Evolutionary conservation across 2,888 invertebrate genomes (phyloP), one percentile per base, ranked within the genome.

Genomic region (Xylota sylvarum): DNA sequence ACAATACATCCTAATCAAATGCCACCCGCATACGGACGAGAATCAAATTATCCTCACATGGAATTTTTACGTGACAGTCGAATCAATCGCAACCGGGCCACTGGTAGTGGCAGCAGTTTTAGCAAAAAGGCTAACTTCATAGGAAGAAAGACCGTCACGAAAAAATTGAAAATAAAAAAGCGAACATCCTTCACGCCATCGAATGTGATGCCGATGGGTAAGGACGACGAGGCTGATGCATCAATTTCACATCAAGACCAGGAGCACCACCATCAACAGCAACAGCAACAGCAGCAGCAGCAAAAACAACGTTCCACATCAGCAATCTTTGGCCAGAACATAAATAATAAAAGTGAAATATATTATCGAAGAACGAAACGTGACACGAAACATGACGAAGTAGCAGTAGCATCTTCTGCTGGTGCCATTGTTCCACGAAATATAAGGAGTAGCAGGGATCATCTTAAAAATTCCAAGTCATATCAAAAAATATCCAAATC

Each of bases 1-100:
- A 92, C 92, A 92, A 92, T 92, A 90, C 92, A 92, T 89, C 90
- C 91, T 91, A 92, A 92, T 92, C 92, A 92, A 90, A 91, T 92
- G 89, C 88, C 90, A 89, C 90, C 91, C 90, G 90, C 91, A 89
- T 91, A 91, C 89, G 92, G 92, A 89, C 91, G 91, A 89, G 92
- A 92, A 90, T 90, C 91, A 90, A 92, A 92, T 92, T 92, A 91
- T 89, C 92, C 92, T 89, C 92, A 92, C 89, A 91, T 91, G 90
- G 92, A 92, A 89, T 92, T 91, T 88, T 90, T 92, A 92, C 92
- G 92, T 92, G 92, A 92, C 78, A 83, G 65, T 37, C 79, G 73
- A 69, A 74, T 62, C 78, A 87, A 69, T 76, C 81, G 80, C 69
- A 84, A 55, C 23, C 81, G 70, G 14, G 69, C 55, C 43, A 76